Evolutionary conservation across 2,113 vertebrate genomes (phyloP).

Genomic region (Oncorhynchus masou): DNA sequence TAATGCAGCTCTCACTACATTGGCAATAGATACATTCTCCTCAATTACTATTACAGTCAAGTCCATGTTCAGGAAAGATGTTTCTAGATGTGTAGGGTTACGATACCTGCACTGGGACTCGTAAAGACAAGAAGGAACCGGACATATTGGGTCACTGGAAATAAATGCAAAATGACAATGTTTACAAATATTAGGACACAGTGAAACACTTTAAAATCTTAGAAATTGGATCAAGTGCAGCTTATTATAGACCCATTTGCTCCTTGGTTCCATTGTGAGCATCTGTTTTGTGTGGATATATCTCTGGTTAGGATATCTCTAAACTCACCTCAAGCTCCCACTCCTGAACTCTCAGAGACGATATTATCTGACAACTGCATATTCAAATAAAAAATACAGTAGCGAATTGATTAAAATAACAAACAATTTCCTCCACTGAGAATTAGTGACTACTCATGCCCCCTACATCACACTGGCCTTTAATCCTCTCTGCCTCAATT

Average conservation of each 20-base stretch:
- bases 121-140: slow-evolving; percentile 45
- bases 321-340: not conserved
- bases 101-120: slow-evolving; percentile 49
- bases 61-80: slow-evolving; percentile 59
- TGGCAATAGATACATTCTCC: slow-evolving; percentile 80
- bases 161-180: slow-evolving; percentile 34
- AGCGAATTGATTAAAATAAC: slow-evolving; percentile 72
- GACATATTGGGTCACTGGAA: slow-evolving; percentile 37
- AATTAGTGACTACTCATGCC: slow-evolving; percentile 58
- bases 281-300: too few relatives aligned
- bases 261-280: too few relatives aligned
- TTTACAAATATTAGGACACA: too few relatives aligned
- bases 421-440: slow-evolving; percentile 69
- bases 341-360: not conserved
- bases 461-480: slow-evolving; percentile 56
- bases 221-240: too few relatives aligned
- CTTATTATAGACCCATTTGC: too few relatives aligned
- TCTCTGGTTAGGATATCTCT: too few relatives aligned
- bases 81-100: slow-evolving; percentile 63
- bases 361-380: not conserved
- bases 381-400: slow-evolving; percentile 2
- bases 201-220: too few relatives aligned
- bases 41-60: slow-evolving; percentile 57
- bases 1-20: slow-evolving; percentile 90
- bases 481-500: slow-evolving; percentile 78